phyloP scores from a whole-genome alignment of 2,797 vertebrate species.

The Myotis vivesi region DNA sequence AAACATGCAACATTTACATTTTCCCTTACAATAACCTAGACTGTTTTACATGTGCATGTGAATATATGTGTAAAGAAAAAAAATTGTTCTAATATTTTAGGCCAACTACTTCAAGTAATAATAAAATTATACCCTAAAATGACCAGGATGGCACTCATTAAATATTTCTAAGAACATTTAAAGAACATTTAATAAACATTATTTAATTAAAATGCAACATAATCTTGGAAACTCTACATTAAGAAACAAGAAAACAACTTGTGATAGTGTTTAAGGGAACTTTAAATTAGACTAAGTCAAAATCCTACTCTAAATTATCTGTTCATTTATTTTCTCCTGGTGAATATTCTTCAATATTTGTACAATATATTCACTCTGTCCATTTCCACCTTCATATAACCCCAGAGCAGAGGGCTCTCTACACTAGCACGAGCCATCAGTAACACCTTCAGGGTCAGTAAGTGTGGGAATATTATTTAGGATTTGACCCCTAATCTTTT shows the following conservation, averaged over 20 bases:
- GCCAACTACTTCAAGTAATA: background rate
- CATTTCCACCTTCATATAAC: background rate
- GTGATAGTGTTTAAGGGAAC: background rate
- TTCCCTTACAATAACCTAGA: background rate
- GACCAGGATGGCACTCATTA: constrained; percentile 31
- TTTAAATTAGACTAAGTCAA: constrained; percentile 30
- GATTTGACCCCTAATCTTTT: background rate
- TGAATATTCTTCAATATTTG: background rate
- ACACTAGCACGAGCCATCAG: background rate
- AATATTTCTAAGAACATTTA: constrained; percentile 28
- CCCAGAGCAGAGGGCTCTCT: background rate
- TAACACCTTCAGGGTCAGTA: background rate
- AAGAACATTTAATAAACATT: constrained; percentile 16
- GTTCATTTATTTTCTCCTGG: background rate
- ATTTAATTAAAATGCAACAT: constrained; percentile 25
- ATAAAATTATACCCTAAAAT: constrained; percentile 4
- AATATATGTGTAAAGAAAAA: background rate
- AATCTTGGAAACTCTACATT: background rate
- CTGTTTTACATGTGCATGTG: background rate
- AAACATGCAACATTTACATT: constrained; percentile 34
- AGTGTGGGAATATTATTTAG: background rate
- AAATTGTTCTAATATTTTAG: constrained; percentile 11
- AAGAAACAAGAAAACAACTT: constrained; percentile 9
- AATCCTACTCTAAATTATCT: background rate
- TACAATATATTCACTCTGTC: background rate